Conservation (phyloP, 2,113 vertebrate genomes). For the Copsychus sechellarum region DNA sequence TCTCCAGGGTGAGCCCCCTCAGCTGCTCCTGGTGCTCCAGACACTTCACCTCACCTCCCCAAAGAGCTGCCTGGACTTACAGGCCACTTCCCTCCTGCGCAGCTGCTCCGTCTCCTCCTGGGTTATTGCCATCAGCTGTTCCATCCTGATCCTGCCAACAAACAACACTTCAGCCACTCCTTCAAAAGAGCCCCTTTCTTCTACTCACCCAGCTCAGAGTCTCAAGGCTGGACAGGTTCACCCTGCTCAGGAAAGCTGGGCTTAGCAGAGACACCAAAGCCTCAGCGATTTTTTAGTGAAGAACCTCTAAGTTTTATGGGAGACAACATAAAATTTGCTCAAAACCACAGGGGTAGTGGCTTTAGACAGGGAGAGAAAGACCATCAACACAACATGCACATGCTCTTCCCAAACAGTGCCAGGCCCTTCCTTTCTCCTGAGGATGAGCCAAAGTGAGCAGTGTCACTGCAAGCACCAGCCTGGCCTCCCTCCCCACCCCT, state of each 20-base stretch:
- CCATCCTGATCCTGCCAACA: slow-evolving; percentile 86
- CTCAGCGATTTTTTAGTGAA: background rate
- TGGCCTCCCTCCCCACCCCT: background rate
- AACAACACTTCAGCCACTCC: background rate
- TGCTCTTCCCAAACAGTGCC: background rate
- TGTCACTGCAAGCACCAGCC: background rate
- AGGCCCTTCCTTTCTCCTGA: background rate
- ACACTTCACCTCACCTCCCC: background rate
- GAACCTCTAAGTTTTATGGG: background rate
- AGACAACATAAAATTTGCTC: background rate
- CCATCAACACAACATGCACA: rapidly evolving
- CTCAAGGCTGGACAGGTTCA: background rate
- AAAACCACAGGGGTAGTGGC: background rate
- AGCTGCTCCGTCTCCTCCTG: slow-evolving; percentile 91
- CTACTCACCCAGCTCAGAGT: background rate
- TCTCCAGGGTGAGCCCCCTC: background rate
- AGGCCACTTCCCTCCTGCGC: slow-evolving; percentile 87
- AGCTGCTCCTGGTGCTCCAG: background rate
- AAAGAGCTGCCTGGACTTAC: slow-evolving; percentile 66
- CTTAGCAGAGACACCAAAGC: background rate
- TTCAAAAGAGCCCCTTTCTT: background rate
- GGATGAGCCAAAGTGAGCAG: background rate
- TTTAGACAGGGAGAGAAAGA: background rate
- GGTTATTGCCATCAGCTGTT: slow-evolving; percentile 91
- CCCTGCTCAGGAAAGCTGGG: background rate